Base-by-base conservation (phyloP, 1,140 invertebrate genomes). In the Drosophila equinoxialis region DNA sequence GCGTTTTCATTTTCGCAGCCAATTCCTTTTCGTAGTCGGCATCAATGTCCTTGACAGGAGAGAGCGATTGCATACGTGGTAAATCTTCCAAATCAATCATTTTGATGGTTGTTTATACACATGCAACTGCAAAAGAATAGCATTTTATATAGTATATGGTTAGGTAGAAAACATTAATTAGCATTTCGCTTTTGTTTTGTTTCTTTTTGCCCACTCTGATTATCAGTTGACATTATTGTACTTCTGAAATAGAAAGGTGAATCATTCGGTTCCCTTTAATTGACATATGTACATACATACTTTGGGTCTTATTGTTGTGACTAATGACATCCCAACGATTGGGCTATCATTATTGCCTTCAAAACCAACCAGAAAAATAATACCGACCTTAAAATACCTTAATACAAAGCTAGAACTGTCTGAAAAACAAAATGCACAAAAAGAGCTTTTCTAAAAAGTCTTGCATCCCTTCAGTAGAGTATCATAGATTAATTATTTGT, bases 71-170 rank as follows among this genome's bases (percentile, higher is more conserved):
- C 76, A 92, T 60, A 59, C 91, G 69, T 8, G 91, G 91, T 60
- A 92, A 81, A 72, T 92, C 86, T 68, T 92, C 90, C 60, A 91
- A 60, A 61, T 84, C 71, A 42, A 87, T 87, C 90, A 91, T 91
- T 26, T 14, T 79, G 14, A 54, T 65, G 11, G 65, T 48, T 76
- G 71, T 33, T 11, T 3, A 76, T 55, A 41, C 41, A 60, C 51
- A 17, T n/a, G 71, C 66, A 84, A 61, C 74, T 78, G 64, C 51
- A 79, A 54, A 41, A 37, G 51, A 57, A 45, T 58, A 14, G 51
- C 73, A 48, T n/a, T 41, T 58, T 41, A 55, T 26, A 65, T 6
- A 30, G 30, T 30, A 30, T 77, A 65, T 20, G 3, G 10, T 51
- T 68, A 73, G 37, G 30, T 26, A 58, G 4, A 6, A 59, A 58